Conservation (phyloP, 2,113 vertebrate species). For the Casuarius casuarius region DNA sequence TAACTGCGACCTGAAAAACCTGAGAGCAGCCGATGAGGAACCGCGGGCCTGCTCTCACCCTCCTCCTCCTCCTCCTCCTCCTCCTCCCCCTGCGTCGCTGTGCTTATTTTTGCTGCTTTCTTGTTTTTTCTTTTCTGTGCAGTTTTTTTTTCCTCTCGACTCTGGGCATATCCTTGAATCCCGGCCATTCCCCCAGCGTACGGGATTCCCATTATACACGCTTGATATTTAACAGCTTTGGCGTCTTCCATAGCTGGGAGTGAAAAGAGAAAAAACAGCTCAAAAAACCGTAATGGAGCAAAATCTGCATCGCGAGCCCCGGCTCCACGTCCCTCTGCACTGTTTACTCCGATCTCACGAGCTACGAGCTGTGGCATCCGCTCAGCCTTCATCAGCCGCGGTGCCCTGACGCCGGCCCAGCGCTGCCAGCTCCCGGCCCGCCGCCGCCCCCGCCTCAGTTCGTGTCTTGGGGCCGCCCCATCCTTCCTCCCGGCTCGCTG, state of each 20-base stretch:
- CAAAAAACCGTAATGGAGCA: neutral
- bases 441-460: neutral
- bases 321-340: slow-evolving; percentile 67
- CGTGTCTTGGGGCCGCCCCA: neutral
- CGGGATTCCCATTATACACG: slow-evolving; percentile 57
- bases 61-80: neutral
- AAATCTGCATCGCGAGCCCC: slow-evolving; percentile 50
- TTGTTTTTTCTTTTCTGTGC: slow-evolving; percentile 25
- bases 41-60: neutral
- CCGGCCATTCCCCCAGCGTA: slow-evolving; percentile 58
- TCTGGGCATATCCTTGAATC: slow-evolving; percentile 68
- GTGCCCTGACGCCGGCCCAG: slow-evolving; percentile 72
- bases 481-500: neutral
- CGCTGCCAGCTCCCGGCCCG: neutral
- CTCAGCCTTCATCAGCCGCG: slow-evolving; percentile 79
- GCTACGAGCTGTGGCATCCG: slow-evolving; percentile 77
- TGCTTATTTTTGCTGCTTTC: neutral
- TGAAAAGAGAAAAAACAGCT: slow-evolving; percentile 46
- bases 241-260: slow-evolving; percentile 48
- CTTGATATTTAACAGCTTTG: slow-evolving; percentile 45
- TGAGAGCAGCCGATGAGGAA: neutral
- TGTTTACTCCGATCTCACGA: slow-evolving; percentile 65
- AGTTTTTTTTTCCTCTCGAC: neutral
- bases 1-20: slow-evolving; percentile 28
- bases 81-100: neutral